Percentiles rank a stretch among this genome's conserved stretches.
Evolutionary conservation across 2,888 invertebrate species (phyloP).

Genomic region (Pelosia muscerda): DNA sequence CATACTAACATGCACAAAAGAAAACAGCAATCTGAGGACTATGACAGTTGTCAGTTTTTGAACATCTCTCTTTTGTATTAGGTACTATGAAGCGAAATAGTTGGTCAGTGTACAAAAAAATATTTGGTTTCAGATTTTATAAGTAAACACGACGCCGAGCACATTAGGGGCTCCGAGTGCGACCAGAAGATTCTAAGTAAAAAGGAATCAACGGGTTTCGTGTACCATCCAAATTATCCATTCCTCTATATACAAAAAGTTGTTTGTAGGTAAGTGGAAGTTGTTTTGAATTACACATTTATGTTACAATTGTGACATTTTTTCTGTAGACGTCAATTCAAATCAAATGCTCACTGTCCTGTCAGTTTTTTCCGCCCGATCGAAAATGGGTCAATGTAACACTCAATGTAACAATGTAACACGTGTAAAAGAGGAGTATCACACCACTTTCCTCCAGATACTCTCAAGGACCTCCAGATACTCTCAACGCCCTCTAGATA

Average conservation of each 20-base stretch:
- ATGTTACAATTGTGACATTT: too few relatives aligned
- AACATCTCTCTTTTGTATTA: too few relatives aligned
- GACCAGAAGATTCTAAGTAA: slow-evolving; percentile 98
- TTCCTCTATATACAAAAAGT: slow-evolving; percentile 98
- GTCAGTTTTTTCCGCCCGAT: too few relatives aligned
- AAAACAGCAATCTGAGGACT: too few relatives aligned
- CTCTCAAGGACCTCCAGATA: neutral
- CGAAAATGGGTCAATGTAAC: too few relatives aligned
- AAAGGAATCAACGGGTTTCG: slow-evolving; percentile 96
- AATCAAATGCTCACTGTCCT: too few relatives aligned
- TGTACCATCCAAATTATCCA: slow-evolving; percentile 98
- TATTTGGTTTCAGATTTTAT: slow-evolving; percentile 90
- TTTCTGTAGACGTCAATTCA: too few relatives aligned
- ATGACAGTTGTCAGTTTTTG: too few relatives aligned
- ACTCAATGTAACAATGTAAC: too few relatives aligned
- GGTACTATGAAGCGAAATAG: neutral
- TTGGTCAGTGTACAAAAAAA: neutral
- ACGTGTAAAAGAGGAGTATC: too few relatives aligned
- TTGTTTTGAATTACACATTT: neutral
- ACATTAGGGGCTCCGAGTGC: slow-evolving; percentile 99
- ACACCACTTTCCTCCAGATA: neutral
- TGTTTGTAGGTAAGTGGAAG: slow-evolving; percentile 92
- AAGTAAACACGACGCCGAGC: slow-evolving; percentile 96
- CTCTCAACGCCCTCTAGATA: neutral
- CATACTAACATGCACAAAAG: too few relatives aligned